A percentile compares a stretch with the other conserved stretches of the same genome.
Evolutionary conservation across 2,113 vertebrate genomes (phyloP).

Genomic region (Nansenia antarctica): DNA sequence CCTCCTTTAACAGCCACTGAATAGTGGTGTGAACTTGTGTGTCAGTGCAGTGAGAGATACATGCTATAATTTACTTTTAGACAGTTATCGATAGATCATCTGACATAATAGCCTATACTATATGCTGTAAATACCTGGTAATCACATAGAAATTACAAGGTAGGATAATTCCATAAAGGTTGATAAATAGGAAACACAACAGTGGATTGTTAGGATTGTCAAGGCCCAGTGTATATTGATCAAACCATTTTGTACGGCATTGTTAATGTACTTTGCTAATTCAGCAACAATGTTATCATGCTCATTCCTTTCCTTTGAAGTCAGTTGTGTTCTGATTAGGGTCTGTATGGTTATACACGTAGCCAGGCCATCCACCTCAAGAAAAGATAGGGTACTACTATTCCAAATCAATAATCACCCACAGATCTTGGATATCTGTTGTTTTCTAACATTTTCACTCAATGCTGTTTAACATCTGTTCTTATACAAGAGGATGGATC

Average conservation of each 20-base stretch:
- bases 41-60: background rate
- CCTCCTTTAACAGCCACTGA: background rate
- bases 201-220: background rate
- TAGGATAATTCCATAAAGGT: too few species aligned
- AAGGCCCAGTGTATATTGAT: slow-evolving; percentile 14
- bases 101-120: too few species aligned
- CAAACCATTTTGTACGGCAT: slow-evolving; percentile 25
- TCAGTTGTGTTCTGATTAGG: background rate
- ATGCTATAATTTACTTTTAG: background rate
- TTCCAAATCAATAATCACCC: background rate
- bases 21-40: background rate
- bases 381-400: too few species aligned
- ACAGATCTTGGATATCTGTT: background rate
- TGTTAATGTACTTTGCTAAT: slow-evolving; percentile 8
- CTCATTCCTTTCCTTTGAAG: slow-evolving; percentile 1
- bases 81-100: background rate
- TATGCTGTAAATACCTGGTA: too few species aligned
- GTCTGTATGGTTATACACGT: background rate
- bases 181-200: background rate
- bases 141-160: too few species aligned
- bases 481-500: too few species aligned
- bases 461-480: background rate
- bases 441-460: background rate
- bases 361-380: too few species aligned
- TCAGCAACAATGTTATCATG: background rate